phyloP scores from a whole-genome alignment of 2,888 invertebrate species.

The Aradus depressus region DNA sequence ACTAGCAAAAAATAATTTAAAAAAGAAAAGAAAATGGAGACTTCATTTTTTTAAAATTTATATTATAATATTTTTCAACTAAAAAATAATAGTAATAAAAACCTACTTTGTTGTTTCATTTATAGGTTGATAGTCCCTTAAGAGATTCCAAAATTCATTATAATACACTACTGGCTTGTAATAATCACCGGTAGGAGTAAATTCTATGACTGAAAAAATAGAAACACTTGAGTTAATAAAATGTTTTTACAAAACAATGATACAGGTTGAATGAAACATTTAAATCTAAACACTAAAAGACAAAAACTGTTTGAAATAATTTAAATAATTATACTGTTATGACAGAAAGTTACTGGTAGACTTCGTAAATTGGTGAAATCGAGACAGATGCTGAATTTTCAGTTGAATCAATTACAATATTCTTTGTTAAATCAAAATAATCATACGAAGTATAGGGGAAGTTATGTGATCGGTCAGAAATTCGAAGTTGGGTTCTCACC shows the following conservation, averaged over 20 bases:
- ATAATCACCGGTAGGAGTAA: conserved; percentile 68
- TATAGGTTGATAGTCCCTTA: conserved; percentile 83
- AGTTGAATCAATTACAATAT: no score
- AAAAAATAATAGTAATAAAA: conserved; percentile 1
- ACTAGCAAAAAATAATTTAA: not conserved
- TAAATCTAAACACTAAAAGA: conserved; percentile 10
- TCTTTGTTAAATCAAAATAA: no score
- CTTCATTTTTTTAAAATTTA: not conserved
- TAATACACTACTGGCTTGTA: conserved; percentile 91
- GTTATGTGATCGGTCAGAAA: no score
- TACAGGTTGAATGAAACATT: no score
- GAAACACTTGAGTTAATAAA: not conserved
- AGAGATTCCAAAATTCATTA: conserved; percentile 99
- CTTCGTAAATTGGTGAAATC: no score
- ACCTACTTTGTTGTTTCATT: conserved; percentile 66
- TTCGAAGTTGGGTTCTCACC: no score
- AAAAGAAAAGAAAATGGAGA: not conserved
- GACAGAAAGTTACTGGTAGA: no score
- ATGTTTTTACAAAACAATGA: conserved; percentile 5
- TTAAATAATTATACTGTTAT: no score
- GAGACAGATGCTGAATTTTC: no score
- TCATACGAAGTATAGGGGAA: no score
- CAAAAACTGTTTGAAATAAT: not conserved
- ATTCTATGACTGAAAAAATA: conserved; percentile 55
- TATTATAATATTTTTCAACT: not conserved